phyloP scores from a whole-genome alignment of 2,888 invertebrate species.

The Linnaemya vulpina region DNA sequence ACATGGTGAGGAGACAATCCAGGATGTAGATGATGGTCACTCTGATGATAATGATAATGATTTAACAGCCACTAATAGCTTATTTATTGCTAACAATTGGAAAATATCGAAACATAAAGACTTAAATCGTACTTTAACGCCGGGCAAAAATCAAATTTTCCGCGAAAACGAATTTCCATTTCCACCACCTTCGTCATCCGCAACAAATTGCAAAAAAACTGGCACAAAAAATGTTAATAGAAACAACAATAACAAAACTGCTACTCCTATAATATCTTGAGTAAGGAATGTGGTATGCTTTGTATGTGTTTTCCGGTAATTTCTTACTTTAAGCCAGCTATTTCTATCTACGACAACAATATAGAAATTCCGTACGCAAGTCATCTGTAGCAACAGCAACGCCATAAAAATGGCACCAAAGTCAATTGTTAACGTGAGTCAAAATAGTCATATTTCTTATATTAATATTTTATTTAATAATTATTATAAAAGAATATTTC shows the following conservation, averaged over 20 bases:
- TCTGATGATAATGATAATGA: background rate
- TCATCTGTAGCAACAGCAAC: slow-evolving; percentile 21
- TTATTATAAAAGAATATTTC: slow-evolving; percentile 5
- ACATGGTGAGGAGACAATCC: background rate
- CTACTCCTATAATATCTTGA: slow-evolving; percentile 49
- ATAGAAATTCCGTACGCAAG: background rate
- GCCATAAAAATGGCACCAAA: slow-evolving; percentile 1
- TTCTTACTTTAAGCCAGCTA: background rate
- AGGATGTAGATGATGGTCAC: slow-evolving; percentile 8
- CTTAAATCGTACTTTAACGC: slow-evolving; percentile 35
- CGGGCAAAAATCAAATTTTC: slow-evolving; percentile 18
- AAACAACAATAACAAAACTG: slow-evolving; percentile 44
- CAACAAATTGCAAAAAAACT: slow-evolving; percentile 25
- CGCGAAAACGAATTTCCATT: slow-evolving; percentile 11
- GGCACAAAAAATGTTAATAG: slow-evolving; percentile 32
- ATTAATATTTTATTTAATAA: slow-evolving; percentile 13
- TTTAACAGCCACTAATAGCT: background rate
- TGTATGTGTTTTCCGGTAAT: slow-evolving; percentile 9
- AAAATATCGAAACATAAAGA: slow-evolving; percentile 34
- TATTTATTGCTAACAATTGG: background rate
- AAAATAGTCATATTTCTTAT: slow-evolving; percentile 40
- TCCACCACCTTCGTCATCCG: slow-evolving; percentile 7
- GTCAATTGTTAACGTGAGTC: slow-evolving; percentile 54
- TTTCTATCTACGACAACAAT: background rate
- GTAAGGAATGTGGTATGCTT: slow-evolving; percentile 39